Conservation (phyloP, 1,140 invertebrate genomes). For the Saccostrea glomerata region DNA sequence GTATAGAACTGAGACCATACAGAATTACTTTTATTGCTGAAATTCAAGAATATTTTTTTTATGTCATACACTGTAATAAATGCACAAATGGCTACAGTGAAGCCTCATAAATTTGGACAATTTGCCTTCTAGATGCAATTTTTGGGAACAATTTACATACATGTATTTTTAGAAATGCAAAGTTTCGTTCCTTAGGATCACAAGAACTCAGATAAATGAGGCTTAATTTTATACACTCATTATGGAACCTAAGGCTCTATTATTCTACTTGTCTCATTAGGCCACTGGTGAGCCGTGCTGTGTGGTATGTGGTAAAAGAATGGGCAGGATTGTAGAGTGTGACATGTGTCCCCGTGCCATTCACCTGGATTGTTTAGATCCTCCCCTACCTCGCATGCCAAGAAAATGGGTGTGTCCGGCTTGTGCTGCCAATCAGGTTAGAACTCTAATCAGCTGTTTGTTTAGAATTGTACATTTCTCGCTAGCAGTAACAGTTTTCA, state of each 20-base stretch:
- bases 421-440: conserved; percentile 58
- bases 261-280: conserved; percentile 59
- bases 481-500: too few species aligned
- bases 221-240: too few species aligned
- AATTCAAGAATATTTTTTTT: background rate
- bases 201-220: too few species aligned
- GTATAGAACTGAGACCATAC: conserved; percentile 80
- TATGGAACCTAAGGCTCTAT: background rate
- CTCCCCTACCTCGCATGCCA: conserved; percentile 83
- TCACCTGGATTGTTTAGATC: conserved; percentile 94
- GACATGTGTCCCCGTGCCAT: conserved; percentile 93
- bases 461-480: too few species aligned
- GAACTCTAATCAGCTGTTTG: background rate
- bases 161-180: too few species aligned
- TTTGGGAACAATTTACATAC: too few species aligned
- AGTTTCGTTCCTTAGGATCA: too few species aligned
- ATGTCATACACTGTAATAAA: background rate
- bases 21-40: background rate
- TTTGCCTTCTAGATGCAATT: too few species aligned
- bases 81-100: too few species aligned
- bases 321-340: conserved; percentile 87
- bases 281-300: conserved; percentile 82
- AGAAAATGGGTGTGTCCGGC: conserved; percentile 55
- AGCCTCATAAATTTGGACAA: too few species aligned
- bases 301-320: conserved; percentile 88